Evolutionary conservation across 2,888 invertebrate genomes (phyloP), one percentile per base, ranked within the genome.

Genomic region (Melanophora roralis): DNA sequence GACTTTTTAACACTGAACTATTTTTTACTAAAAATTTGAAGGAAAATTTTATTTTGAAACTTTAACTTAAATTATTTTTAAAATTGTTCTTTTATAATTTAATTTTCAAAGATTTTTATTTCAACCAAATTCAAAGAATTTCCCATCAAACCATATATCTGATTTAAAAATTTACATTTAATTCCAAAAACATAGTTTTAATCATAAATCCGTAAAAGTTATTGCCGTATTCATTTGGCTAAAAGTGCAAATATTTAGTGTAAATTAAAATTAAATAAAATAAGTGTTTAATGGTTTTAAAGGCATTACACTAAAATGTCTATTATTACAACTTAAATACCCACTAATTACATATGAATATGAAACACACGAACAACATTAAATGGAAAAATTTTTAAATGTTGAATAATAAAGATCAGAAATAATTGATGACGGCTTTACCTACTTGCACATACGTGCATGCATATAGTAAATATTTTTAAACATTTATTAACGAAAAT

Each of bases 211-310:
- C 27, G 36, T 73, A 38, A 38, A 55, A 47, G 12, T 73, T 55
- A 64, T 73, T 64, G 12, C 55, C 12, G 55, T 27, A 27, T 57
- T 38, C 45, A 73, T 73, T 64, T 64, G 47, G 38, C 55, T 55
- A n/a, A 64, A 72, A 72, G 62, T 43, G 62, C 62, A 72, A 36
- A 62, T 71, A 71, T 53, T 72, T 53, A 71, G 51, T 40, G 21
- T n/a, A 53, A 55, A 47, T 57, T 64, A 8, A 64, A 64, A 53
- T 4, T 6, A 21, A 51, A 32, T 19, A 14, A 21, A 32, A n/a
- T n/a, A n/a, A n/a, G n/a, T n/a, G n/a, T n/a, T n/a, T n/a, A n/a
- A n/a, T n/a, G n/a, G n/a, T n/a, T n/a, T n/a, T n/a, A 43, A 62
- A 27, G 53, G 43, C 53, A 53, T 53, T 53, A 62, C 45, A 53